Base-by-base conservation (phyloP, 2,797 vertebrate genomes). In the Coregonus sp. region DNA sequence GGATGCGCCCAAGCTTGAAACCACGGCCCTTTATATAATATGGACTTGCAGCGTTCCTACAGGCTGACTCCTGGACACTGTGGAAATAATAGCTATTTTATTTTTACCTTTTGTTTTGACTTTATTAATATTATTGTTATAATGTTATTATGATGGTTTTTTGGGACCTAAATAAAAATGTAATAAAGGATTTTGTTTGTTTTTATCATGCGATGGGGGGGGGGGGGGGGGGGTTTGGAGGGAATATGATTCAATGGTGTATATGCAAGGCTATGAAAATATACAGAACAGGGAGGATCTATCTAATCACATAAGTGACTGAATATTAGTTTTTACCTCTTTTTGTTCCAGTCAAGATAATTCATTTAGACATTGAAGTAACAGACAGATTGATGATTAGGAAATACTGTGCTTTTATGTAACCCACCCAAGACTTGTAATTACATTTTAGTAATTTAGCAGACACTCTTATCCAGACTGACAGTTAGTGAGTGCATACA, bases 41-140 rank as follows among this genome's bases (percentile, higher is more conserved):
- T 79, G 80, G 91, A 93, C 92, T 91, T 87, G 87, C 84, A 85
- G 84, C 79, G 79, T 91, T 86, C 90, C 89, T 88, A 92, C 91
- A 86, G 86, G 89, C 87, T 89, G 84, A 85, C 78, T 82, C 76
- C 78, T 85, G 83, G 87, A 92, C 93, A 91, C 88, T 84, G 91
- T 93, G 93, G 92, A 92, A 89, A 92, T 85, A 90, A 90, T 92
- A 90, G 89, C 90, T 90, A 90, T 92, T 93, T 93, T 93, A 86
- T 91, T 92, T 92, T 80, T 75, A 70, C 78, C 86, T 81, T 80
- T 86, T 91, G 89, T 90, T 92, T 90, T 89, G 91, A 91, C 88
- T 93, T 90, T 94, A 93, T 92, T 94, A 94, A 92, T 95, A 94
- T 94, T 94, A 95, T 95, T 95, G 93, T 92, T 94, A 93, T 93